Conservation (phyloP, 2,113 vertebrate genomes). For the Trichomycterus rosablanca region DNA sequence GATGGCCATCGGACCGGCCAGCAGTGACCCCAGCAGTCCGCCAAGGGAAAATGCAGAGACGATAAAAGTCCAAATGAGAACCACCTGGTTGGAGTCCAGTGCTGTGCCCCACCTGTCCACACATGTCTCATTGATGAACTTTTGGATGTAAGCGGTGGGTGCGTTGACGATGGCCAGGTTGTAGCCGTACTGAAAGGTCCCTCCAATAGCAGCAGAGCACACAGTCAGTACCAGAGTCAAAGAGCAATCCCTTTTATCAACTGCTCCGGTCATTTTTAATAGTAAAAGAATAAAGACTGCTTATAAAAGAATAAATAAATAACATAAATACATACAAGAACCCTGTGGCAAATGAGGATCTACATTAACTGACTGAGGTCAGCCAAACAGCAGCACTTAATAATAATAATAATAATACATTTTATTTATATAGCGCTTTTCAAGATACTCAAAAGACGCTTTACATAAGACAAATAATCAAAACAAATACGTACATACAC, state of each 20-base stretch:
- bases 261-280: slow-evolving; percentile 12
- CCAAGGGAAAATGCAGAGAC: slow-evolving; percentile 79
- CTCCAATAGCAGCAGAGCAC: slow-evolving; percentile 80
- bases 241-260: slow-evolving; percentile 44
- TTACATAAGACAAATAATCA: too few species aligned
- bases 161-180: slow-evolving; percentile 87
- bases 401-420: too few species aligned
- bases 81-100: slow-evolving; percentile 59
- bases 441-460: too few species aligned
- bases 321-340: too few species aligned
- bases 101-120: slow-evolving; percentile 59
- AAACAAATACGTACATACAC: too few species aligned
- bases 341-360: too few species aligned
- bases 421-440: too few species aligned
- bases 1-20: slow-evolving; percentile 78
- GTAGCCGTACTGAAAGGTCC: slow-evolving; percentile 89
- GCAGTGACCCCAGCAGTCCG: slow-evolving; percentile 73
- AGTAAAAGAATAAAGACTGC: background rate
- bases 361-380: too few species aligned
- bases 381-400: too few species aligned
- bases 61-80: slow-evolving; percentile 77
- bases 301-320: too few species aligned
- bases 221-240: slow-evolving; percentile 73
- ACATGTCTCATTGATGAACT: slow-evolving; percentile 81
- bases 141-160: slow-evolving; percentile 77